phyloP scores from a whole-genome alignment of 2,797 vertebrate species.

The Scyliorhinus canicula region DNA sequence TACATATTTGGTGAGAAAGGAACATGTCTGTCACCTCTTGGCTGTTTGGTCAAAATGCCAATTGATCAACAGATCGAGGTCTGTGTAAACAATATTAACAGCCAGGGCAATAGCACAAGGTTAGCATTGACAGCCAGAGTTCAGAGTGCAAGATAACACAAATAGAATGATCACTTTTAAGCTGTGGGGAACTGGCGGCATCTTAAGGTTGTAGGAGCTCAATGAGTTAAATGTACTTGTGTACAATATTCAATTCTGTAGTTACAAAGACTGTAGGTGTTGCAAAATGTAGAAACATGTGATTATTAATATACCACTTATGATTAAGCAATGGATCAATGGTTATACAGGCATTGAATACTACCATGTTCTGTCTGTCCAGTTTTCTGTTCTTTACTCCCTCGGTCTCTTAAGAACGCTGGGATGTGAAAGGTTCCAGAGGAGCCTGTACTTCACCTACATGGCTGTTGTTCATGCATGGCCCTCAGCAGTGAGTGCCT shows the following conservation, averaged over 20 bases:
- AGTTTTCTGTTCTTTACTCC: not conserved
- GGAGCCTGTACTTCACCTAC: not conserved
- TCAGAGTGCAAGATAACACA: constrained; percentile 27
- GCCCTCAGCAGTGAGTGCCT: not conserved
- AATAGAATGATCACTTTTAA: constrained; percentile 3
- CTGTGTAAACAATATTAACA: constrained; percentile 13
- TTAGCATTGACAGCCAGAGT: not conserved
- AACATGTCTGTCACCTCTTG: not conserved
- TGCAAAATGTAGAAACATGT: not conserved
- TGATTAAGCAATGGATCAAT: not conserved
- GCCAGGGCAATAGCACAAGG: not conserved
- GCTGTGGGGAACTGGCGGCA: not conserved
- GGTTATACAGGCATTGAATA: not conserved
- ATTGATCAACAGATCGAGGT: not conserved
- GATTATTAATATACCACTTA: not conserved
- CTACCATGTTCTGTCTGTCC: not conserved
- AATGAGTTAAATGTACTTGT: not conserved
- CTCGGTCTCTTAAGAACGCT: not conserved
- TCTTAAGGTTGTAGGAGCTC: not conserved
- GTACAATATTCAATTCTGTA: not conserved
- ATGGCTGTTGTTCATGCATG: not conserved
- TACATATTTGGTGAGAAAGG: not conserved
- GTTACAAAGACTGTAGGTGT: not conserved
- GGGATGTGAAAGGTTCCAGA: not conserved
- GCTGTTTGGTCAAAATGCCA: constrained; percentile 14